Percentiles rank a stretch among this genome's conserved stretches.
Conservation (phyloP, 2,113 vertebrate genomes). For the Mobula hypostoma region DNA sequence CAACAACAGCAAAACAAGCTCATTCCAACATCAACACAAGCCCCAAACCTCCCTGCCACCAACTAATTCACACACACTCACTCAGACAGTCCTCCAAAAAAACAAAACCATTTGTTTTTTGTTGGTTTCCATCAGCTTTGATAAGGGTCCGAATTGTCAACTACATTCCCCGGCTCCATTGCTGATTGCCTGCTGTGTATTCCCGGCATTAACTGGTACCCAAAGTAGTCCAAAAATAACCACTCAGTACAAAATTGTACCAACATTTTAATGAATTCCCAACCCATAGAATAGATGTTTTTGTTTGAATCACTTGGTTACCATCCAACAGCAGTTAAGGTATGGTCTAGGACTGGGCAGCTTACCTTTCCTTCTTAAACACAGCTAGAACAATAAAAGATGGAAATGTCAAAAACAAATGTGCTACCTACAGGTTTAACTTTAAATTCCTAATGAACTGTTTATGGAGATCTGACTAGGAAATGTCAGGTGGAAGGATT, state of each 20-base stretch:
- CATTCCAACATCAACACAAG: too few relatives aligned
- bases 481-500: background rate
- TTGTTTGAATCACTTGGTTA: background rate
- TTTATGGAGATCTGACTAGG: background rate
- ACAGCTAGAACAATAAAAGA: background rate
- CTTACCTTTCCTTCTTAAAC: constrained; percentile 15
- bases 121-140: background rate
- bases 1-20: too few relatives aligned
- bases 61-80: too few relatives aligned
- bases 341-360: background rate
- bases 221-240: too few relatives aligned
- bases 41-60: too few relatives aligned
- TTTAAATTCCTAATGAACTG: background rate
- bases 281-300: background rate
- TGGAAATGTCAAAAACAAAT: background rate
- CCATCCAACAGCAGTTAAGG: background rate
- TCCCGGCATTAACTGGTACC: background rate
- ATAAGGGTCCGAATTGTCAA: background rate
- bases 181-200: background rate
- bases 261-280: background rate
- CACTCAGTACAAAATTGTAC: background rate
- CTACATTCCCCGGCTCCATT: background rate
- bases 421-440: background rate
- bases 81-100: too few relatives aligned
- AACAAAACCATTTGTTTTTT: background rate